Base-by-base conservation (phyloP, 2,113 vertebrate genomes). In the Rousettus leschenaultii region DNA sequence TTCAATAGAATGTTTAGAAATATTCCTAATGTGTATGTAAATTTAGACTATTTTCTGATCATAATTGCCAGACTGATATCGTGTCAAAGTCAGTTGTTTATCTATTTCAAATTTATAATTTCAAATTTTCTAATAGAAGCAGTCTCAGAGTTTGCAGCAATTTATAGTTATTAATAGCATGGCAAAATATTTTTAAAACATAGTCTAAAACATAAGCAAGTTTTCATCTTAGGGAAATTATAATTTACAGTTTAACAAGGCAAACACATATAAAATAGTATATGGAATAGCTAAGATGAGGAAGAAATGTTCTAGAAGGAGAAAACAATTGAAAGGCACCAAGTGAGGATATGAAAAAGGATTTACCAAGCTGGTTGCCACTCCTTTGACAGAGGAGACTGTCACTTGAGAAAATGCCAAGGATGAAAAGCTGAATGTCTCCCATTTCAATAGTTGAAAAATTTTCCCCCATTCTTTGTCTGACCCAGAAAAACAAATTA, bases 101-200 rank as follows among this genome's bases (percentile, higher is more conserved):
- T 59, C 19, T 59, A 0, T 87, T 51, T 51, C 3, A 51, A 51
- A 51, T 51, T 51, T 51, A 14, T 51, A 70, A 97, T 95, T 93
- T 93, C 16, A 55, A 94, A 84, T 82, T 95, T 97, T 73, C 91
- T 75, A 84, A 68, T 79, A 89, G 86, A 96, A 89, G 55, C 7
- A 91, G 1, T 45, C 84, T 86, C 40, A 88, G 21, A 91, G 38
- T 89, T 92, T 89, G 88, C 40, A 89, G 40, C 11, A 84, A 95
- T 71, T 65, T 75, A 82, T 40, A 53, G 19, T 53, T 84, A 94
- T 78, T 94, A 89, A 74, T 80, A 77, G 92, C 65, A 83, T 45
- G 55, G 48, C 18, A 78, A 87, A 57, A 77, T 83, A 86, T 78
- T 95, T 97, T 95, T 90, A 95, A 75, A 89, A 77, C 33, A 43